phyloP scores from a whole-genome alignment of 2,113 vertebrate genomes.

The Thymallus thymallus region DNA sequence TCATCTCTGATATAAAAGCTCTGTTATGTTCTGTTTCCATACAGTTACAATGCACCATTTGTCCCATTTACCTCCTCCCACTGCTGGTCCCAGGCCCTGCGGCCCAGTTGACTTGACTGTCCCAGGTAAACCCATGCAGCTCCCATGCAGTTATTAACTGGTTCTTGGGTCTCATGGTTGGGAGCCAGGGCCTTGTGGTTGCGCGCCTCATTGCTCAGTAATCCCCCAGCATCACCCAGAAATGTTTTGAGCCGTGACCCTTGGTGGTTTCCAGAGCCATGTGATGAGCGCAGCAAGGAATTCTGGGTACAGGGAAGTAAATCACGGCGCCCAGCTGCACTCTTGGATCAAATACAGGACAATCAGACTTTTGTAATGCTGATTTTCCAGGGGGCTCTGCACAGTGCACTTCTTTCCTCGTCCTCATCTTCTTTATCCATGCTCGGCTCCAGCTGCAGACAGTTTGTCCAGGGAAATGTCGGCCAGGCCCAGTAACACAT shows the following conservation, averaged over 20 bases:
- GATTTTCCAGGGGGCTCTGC: conserved; percentile 54
- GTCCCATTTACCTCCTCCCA: neutral
- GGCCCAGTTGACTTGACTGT: neutral
- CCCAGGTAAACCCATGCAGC: neutral
- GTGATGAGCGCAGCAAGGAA: conserved; percentile 27
- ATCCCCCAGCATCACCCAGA: neutral
- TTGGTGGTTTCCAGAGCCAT: conserved; percentile 25
- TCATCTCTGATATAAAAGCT: no score
- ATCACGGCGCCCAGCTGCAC: conserved; percentile 59
- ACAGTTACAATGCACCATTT: neutral
- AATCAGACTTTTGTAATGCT: conserved; percentile 58
- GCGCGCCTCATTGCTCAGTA: conserved; percentile 16
- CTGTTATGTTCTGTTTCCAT: no score
- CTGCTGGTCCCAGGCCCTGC: neutral
- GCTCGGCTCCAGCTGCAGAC: conserved; percentile 3
- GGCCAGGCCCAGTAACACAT: neutral
- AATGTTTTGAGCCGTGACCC: conserved; percentile 13
- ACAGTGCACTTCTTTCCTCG: conserved; percentile 16
- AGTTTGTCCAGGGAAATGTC: conserved; percentile 14
- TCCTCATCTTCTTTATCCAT: neutral
- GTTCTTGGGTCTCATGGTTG: conserved; percentile 4
- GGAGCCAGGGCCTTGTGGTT: conserved; percentile 3
- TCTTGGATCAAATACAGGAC: conserved; percentile 47
- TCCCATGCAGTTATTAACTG: conserved; percentile 18
- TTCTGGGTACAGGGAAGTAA: conserved; percentile 38